Conservation (phyloP, 2,888 invertebrate genomes). For the Agrotis exclamationis region DNA sequence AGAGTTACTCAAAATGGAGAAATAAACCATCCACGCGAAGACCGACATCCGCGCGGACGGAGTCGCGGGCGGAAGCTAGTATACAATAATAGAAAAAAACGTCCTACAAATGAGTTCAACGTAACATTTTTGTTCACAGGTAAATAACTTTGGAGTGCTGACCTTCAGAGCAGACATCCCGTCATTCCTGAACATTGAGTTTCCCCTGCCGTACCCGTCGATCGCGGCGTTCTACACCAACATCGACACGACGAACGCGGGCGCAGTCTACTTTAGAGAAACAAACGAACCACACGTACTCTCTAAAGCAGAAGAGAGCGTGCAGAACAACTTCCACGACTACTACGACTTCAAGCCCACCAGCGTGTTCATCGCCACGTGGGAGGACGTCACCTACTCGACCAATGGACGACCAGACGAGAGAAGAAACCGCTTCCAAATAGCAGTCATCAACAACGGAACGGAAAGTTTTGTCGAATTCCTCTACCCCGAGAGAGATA, state of each 20-base stretch:
- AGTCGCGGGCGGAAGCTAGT: no score
- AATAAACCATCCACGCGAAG: no score
- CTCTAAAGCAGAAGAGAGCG: conserved; percentile 93
- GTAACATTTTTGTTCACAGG: conserved; percentile 91
- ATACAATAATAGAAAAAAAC: conserved; percentile 13
- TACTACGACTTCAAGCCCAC: conserved; percentile 94
- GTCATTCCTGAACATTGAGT: conserved; percentile 96
- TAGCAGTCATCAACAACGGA: conserved; percentile 93
- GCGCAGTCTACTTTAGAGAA: conserved; percentile 94
- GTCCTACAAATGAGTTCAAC: neutral
- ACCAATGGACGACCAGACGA: conserved; percentile 91
- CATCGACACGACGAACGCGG: conserved; percentile 95
- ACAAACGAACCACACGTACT: conserved; percentile 92
- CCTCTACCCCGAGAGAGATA: conserved; percentile 96
- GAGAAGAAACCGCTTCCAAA: conserved; percentile 97
- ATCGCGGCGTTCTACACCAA: conserved; percentile 98
- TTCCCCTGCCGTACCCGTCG: conserved; percentile 96
- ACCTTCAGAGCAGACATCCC: conserved; percentile 97
- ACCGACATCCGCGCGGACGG: no score
- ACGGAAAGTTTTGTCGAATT: conserved; percentile 96
- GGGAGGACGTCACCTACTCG: conserved; percentile 96
- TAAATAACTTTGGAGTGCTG: conserved; percentile 97
- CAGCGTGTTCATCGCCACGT: conserved; percentile 96
- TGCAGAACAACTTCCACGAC: conserved; percentile 94
- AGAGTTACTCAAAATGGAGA: no score